Percentiles rank a stretch among this genome's conserved stretches.
phyloP scores from a whole-genome alignment of 1,140 invertebrate genomes.

The Trichoplusia ni region DNA sequence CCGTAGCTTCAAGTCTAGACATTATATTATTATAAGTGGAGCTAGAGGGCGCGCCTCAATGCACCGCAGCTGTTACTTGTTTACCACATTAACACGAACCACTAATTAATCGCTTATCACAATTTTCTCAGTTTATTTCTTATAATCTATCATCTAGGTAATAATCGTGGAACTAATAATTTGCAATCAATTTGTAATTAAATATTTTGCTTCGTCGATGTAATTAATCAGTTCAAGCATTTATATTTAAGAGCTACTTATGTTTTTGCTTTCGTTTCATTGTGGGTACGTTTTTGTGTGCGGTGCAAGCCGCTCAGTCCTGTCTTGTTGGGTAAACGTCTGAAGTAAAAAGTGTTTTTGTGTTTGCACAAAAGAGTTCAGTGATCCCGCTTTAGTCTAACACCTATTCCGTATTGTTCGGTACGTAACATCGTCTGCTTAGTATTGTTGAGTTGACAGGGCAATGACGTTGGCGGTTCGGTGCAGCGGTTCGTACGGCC shows the following conservation, averaged over 20 bases:
- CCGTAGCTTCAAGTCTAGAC: slow-evolving; percentile 53
- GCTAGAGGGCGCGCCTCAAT: slow-evolving; percentile 52
- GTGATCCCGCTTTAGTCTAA: slow-evolving; percentile 58
- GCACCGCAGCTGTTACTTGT: slow-evolving; percentile 66
- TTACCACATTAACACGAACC: slow-evolving; percentile 68
- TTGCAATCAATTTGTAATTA: neutral
- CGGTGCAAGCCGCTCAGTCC: slow-evolving; percentile 2
- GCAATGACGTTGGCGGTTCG: slow-evolving; percentile 73
- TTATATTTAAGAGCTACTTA: neutral
- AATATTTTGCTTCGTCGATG: neutral
- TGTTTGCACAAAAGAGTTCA: slow-evolving; percentile 26
- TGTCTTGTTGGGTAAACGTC: slow-evolving; percentile 3
- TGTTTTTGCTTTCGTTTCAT: neutral
- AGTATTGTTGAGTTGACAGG: slow-evolving; percentile 79
- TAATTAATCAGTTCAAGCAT: slow-evolving; percentile 6
- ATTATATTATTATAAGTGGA: slow-evolving; percentile 43
- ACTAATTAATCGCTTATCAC: slow-evolving; percentile 75
- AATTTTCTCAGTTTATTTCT: neutral
- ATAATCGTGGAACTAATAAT: neutral
- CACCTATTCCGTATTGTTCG: slow-evolving; percentile 66
- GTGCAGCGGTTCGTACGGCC: slow-evolving; percentile 57
- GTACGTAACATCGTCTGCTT: slow-evolving; percentile 74
- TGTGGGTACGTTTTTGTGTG: slow-evolving; percentile 3
- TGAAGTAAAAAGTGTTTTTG: slow-evolving; percentile 18
- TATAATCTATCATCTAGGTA: neutral